A percentile compares a stretch with the other conserved stretches of the same genome.
These are phyloP conservation scores for Nomada flava DNA, from an alignment of 2,888 invertebrate species.

Conservation along the genomic window DNA sequence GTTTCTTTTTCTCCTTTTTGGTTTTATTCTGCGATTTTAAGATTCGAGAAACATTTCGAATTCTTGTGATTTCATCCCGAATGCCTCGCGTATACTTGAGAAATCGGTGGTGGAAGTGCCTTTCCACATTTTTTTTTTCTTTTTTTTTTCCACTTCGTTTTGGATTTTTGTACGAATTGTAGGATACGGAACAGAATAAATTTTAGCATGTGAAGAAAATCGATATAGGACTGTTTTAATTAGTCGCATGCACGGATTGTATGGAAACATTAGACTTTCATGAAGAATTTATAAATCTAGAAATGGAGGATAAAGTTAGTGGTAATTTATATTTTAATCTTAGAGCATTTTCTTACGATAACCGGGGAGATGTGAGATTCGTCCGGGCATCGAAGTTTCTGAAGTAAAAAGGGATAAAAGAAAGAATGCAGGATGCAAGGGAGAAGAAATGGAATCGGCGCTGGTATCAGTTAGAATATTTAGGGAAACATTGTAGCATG, in stretches of 20 bases:
- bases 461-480: neutral
- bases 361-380: neutral
- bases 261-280: conserved; percentile 1
- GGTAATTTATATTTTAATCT: conserved; percentile 9
- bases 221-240: conserved; percentile 5
- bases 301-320: neutral
- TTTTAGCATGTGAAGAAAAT: conserved; percentile 2
- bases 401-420: neutral
- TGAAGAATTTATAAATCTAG: conserved; percentile 26
- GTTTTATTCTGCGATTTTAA: neutral
- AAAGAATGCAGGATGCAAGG: neutral
- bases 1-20: neutral
- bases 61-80: conserved; percentile 18
- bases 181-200: neutral
- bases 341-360: neutral
- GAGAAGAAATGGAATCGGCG: neutral
- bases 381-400: neutral
- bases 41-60: conserved; percentile 3
- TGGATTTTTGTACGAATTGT: neutral
- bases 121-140: neutral
- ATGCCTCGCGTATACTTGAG: neutral
- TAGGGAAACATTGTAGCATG: conserved; percentile 12
- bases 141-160: neutral
- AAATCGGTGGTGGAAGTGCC: neutral
- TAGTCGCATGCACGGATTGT: neutral